Evolutionary conservation across 2,797 vertebrate genomes (phyloP), one percentile per base, ranked within the genome.

Genomic region (Sphenopsis melanotis): DNA sequence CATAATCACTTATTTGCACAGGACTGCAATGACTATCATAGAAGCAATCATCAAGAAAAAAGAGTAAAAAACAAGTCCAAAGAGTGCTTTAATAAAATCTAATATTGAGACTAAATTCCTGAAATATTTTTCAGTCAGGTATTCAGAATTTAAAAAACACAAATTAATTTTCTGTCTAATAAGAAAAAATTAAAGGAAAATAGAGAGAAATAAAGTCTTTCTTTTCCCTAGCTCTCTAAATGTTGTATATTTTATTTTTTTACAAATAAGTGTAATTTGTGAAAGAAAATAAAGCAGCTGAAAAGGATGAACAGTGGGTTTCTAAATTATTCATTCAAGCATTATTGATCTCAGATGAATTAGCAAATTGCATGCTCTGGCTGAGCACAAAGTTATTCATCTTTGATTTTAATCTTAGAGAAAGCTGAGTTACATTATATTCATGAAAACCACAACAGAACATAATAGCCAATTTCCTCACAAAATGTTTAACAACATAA

Each of bases 261-360:
- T 80, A 39, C 27, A 91, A 94, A 82, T 59, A 85, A 64, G 10
- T 50, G 23, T 49, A 71, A 72, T 50, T 89, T 74, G 37, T 84
- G 32, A 26, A 87, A 87, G 37, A 81, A 96, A 95, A 95, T 86
- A 89, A 83, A 95, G 39, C 56, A 93, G 27, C 55, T 15, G 37
- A 80, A 96, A 94, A 82, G 30, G n/a, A 30, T 87, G 12, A 52
- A 86, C 47, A 56, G 83, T 86, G 36, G 49, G 94, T 96, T 70
- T 92, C 84, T 97, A 96, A 97, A 97, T 96, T 95, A 97, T 97
- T 96, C 83, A 97, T 97, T 92, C 90, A 93, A 94, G 61, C 74
- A 66, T 94, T 97, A 97, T 92, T 96, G 95, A 97, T 97, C 87
- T 97, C 86, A 93, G 82, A 90, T 94, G 90, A 97, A 95, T 97